phyloP scores from a whole-genome alignment of 2,113 vertebrate genomes.

The Sialia sialis region DNA sequence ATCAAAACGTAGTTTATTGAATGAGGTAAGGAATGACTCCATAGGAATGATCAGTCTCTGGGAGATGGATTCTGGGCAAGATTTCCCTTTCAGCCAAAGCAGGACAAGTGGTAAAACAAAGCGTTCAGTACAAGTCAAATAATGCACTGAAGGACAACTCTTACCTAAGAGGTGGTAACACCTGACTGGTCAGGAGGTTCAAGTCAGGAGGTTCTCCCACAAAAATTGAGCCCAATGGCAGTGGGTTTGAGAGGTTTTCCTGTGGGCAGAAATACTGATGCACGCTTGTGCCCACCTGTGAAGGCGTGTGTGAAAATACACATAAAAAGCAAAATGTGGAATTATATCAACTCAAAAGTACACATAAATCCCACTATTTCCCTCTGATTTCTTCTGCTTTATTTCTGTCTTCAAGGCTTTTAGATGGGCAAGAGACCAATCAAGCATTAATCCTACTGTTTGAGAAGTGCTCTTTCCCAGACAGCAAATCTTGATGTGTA shows the following conservation, averaged over 20 bases:
- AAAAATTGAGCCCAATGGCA: background rate
- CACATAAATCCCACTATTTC: background rate
- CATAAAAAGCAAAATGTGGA: background rate
- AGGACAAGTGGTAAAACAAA: fast-evolving
- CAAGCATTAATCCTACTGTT: background rate
- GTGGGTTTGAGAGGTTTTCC: background rate
- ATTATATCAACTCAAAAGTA: background rate
- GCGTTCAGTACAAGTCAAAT: background rate
- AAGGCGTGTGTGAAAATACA: fast-evolving
- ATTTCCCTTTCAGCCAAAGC: background rate
- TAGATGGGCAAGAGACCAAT: background rate
- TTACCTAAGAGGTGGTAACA: background rate
- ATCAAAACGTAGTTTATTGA: background rate
- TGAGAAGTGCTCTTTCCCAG: background rate
- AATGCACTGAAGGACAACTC: fast-evolving
- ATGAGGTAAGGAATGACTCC: background rate
- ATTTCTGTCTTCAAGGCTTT: background rate
- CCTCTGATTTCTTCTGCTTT: background rate
- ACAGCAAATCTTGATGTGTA: background rate
- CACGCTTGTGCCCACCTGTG: background rate
- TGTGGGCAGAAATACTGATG: background rate
- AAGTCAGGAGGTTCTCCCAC: background rate
- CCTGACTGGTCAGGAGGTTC: fast-evolving
- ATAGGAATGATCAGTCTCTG: background rate
- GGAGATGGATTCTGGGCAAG: background rate